Conservation (phyloP, 1,140 invertebrate genomes). For the silkworm (Bombyx mori) region ASM3026992v2 NC_085128.1:12482501-12483000, state of each 20-base stretch:
- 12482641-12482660: constrained; percentile 33
- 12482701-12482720: constrained; percentile 63
- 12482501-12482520: no score
- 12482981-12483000: no score
- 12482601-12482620: constrained; percentile 1
- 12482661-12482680: constrained; percentile 49
- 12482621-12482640: constrained; percentile 33
- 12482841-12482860: no score
- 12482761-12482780: not conserved
- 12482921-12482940: no score
- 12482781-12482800: not conserved
- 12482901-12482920: no score
- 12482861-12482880: no score
- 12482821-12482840: no score
- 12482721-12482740: constrained; percentile 67
- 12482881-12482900: no score
- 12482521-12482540: no score
- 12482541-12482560: not conserved
- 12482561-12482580: not conserved
- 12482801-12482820: no score
- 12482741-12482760: constrained; percentile 27
- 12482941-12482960: no score
- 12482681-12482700: constrained; percentile 56
- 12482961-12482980: no score
- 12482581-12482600: constrained; percentile 1